These are phyloP conservation scores for Agriopis aurantiaria DNA, from an alignment of 2,888 invertebrate species.

Conservation along the genomic window DNA sequence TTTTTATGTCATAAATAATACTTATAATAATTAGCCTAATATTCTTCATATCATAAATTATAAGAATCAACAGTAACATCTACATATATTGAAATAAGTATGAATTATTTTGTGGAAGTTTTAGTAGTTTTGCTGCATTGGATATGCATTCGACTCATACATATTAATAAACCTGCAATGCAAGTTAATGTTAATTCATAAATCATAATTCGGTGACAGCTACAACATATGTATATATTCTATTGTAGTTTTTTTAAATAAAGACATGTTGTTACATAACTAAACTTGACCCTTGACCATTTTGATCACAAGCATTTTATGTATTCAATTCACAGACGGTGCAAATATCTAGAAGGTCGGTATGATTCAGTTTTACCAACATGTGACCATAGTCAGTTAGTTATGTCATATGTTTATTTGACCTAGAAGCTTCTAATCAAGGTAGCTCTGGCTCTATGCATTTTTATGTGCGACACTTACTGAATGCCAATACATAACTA, in stretches of 20 bases:
- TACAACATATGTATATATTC: slow-evolving; percentile 23
- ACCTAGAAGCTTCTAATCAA: slow-evolving; percentile 31
- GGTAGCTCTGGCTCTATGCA: slow-evolving; percentile 15
- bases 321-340: slow-evolving; percentile 49
- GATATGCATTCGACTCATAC: neutral
- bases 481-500: neutral
- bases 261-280: slow-evolving; percentile 34
- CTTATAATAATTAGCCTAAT: neutral
- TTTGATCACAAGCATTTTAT: slow-evolving; percentile 49
- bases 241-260: slow-evolving; percentile 9
- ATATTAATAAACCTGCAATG: slow-evolving; percentile 2
- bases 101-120: neutral
- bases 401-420: slow-evolving; percentile 45
- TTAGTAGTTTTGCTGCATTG: neutral
- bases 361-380: slow-evolving; percentile 46
- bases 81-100: neutral
- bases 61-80: neutral
- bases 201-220: slow-evolving; percentile 21
- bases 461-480: slow-evolving; percentile 3
- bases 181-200: slow-evolving; percentile 19
- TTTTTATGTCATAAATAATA: neutral
- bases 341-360: slow-evolving; percentile 51
- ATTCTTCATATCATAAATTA: slow-evolving; percentile 5
- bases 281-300: slow-evolving; percentile 51
- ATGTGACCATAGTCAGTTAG: slow-evolving; percentile 43